Conservation (phyloP, 1,140 invertebrate genomes). For the Euwallacea fornicatus region DNA sequence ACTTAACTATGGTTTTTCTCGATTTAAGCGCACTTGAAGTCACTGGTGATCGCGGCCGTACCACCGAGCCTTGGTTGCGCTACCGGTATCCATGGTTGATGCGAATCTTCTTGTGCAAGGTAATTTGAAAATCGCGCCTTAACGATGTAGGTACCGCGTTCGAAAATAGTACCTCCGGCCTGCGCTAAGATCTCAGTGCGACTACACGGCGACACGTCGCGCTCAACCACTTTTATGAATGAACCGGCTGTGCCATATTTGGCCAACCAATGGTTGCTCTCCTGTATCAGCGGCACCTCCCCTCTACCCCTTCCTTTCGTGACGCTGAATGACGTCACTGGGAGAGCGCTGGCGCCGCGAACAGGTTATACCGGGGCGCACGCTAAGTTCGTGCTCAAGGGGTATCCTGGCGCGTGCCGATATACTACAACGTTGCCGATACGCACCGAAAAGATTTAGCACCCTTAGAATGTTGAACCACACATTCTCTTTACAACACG, state of each 20-base stretch:
- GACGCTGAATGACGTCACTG: conserved; percentile 51
- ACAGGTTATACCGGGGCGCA: conserved; percentile 31
- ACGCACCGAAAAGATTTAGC: neutral
- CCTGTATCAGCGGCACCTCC: conserved; percentile 32
- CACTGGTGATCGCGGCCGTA: neutral
- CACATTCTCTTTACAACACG: neutral
- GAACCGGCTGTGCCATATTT: conserved; percentile 58
- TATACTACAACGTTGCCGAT: conserved; percentile 22
- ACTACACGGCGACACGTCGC: conserved; percentile 33
- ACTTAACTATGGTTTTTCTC: no score
- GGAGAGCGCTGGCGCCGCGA: conserved; percentile 38
- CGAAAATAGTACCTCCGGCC: conserved; percentile 22
- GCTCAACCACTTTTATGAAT: conserved; percentile 58
- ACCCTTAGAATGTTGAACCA: neutral
- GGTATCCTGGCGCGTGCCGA: conserved; percentile 35
- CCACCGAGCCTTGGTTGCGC: no score
- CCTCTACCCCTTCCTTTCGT: conserved; percentile 42
- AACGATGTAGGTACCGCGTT: neutral
- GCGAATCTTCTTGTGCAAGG: neutral
- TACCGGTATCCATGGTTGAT: neutral
- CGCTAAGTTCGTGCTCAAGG: conserved; percentile 32
- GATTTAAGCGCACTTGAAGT: conserved; percentile 7
- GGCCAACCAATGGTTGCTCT: conserved; percentile 48
- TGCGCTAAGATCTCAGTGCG: conserved; percentile 20
- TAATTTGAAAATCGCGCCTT: conserved; percentile 2